A percentile compares a stretch with the other conserved stretches of the same genome.
Conservation (phyloP, 2,113 vertebrate species). For the Oxyura jamaicensis region DNA sequence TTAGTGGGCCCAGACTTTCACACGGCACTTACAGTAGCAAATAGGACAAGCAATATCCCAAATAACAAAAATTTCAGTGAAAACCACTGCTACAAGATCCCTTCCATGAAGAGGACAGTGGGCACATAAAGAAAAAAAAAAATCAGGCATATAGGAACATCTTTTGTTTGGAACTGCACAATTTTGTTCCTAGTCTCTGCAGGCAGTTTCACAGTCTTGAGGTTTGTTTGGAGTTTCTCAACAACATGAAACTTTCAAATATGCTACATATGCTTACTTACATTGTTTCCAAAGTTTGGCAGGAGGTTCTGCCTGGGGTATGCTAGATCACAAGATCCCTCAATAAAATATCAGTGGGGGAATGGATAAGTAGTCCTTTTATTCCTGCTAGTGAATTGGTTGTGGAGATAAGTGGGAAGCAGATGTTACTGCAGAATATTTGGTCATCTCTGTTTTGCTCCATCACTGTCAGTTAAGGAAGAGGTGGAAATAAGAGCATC, state of each 20-base stretch:
- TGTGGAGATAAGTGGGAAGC: background rate
- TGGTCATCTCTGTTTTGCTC: background rate
- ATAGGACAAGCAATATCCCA: background rate
- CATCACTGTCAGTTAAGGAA: background rate
- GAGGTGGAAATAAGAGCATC: constrained; percentile 14
- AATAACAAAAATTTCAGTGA: background rate
- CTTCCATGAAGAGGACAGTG: background rate
- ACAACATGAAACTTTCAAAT: background rate
- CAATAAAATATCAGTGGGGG: background rate
- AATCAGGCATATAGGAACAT: background rate
- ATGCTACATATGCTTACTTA: background rate
- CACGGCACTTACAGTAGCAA: background rate
- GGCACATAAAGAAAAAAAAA: background rate
- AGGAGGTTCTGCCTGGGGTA: background rate
- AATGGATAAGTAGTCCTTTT: background rate
- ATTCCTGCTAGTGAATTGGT: background rate
- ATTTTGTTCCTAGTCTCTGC: background rate
- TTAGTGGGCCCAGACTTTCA: background rate
- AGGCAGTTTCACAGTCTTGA: background rate
- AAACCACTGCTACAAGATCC: background rate
- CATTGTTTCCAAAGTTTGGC: background rate
- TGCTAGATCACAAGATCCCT: background rate
- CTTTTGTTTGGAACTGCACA: background rate
- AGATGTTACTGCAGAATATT: background rate
- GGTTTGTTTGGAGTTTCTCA: background rate